A percentile compares a stretch with the other conserved stretches of the same genome.
Evolutionary conservation across 2,888 invertebrate genomes (phyloP).

Genomic region (Gymnocheta viridis): DNA sequence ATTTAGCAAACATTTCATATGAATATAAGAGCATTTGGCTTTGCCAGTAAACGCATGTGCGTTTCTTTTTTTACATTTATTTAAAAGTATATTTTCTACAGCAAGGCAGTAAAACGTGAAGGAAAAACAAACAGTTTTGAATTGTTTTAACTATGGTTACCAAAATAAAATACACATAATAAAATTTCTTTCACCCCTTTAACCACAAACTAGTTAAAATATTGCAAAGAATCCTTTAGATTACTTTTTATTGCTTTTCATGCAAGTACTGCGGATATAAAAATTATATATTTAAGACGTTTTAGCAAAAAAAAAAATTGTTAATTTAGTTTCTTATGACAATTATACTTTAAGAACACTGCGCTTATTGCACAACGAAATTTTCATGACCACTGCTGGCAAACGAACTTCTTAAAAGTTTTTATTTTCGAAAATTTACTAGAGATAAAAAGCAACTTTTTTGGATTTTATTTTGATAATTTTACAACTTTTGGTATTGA

Average conservation of each 20-base stretch:
- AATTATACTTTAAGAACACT: constrained; percentile 1
- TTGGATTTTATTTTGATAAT: neutral
- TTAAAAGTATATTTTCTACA: neutral
- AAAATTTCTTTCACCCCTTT: constrained; percentile 24
- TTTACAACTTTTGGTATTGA: constrained; percentile 39
- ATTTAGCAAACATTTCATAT: constrained; percentile 42
- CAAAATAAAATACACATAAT: constrained; percentile 31
- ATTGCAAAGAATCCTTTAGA: constrained; percentile 33
- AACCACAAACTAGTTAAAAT: constrained; percentile 52
- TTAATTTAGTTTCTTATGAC: constrained; percentile 55
- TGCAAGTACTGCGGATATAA: neutral
- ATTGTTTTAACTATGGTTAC: constrained; percentile 57
- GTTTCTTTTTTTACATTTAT: constrained; percentile 11
- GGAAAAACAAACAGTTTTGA: constrained; percentile 44
- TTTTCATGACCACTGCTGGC: constrained; percentile 50
- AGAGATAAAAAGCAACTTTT: constrained; percentile 44
- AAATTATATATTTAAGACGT: constrained; percentile 34
- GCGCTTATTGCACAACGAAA: neutral
- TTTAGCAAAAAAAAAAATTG: neutral
- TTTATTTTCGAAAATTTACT: constrained; percentile 1
- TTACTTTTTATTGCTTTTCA: constrained; percentile 34
- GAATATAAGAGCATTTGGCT: constrained; percentile 28
- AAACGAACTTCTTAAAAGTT: constrained; percentile 23
- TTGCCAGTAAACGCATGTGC: constrained; percentile 54
- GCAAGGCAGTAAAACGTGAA: neutral